Base-by-base conservation (phyloP, 1,140 invertebrate species). In the Ladona fulva region DNA sequence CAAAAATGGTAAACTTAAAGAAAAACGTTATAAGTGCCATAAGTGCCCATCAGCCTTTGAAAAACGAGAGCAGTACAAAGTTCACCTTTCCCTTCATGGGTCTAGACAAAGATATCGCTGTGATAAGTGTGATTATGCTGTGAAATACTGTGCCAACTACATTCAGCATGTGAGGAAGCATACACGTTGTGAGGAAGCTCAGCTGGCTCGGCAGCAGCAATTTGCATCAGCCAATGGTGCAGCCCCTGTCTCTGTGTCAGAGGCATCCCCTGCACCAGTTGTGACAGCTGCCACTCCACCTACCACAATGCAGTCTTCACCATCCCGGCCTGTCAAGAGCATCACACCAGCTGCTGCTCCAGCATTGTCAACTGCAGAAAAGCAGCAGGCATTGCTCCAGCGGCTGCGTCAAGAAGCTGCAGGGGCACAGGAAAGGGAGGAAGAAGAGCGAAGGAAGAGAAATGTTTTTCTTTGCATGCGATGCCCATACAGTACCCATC, bases 31-130 rank as follows among this genome's bases (percentile, higher is more conserved):
- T 83, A 93, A 94, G 83, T 94, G 93, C 80, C 89, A 91, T 79
- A 95, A 94, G 85, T 96, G 95, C 84, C 94, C 95, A 0, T 95
- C 94, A 24, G 92, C 93, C 0, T 96, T 95, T 85, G 93, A 94
- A 81, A 95, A 96, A 84, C 86, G 91, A 44, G 91, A 93, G 81
- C 93, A 95, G 83, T 96, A 94, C 83, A 91, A 93, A 82, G 89
- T 94, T 19, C 95, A 96, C 84, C 84, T 94, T 79, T 91, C 91
- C 8, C 84, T 96, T 1, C 95, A 97, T 83, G 94, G 94, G 10
- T 92, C 93, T 0, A 91, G 92, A 80, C 93, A 95, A 83, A 89
- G 91, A 79, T 95, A 94, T 84, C 91, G 90, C 78, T 97, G 95
- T 85, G 90, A 93, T 79, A 88, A 90, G 7, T 97, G 95, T 84